A percentile compares a stretch with the other conserved stretches of the same genome.
Evolutionary conservation across 2,888 invertebrate genomes (phyloP).

Genomic region (Cantharis flavilabris): DNA sequence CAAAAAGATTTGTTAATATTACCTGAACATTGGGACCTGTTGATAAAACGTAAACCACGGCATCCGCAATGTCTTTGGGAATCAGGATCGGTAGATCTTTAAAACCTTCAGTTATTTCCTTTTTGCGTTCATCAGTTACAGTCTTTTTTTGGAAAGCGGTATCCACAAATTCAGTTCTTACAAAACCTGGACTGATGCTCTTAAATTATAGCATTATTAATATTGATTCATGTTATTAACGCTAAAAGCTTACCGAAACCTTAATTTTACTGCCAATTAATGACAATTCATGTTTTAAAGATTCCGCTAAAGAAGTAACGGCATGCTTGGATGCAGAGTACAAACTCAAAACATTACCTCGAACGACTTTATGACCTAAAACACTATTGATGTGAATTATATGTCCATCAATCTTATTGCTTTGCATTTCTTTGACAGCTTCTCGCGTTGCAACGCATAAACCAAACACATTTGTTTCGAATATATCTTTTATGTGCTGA

Average conservation of each 20-base stretch:
- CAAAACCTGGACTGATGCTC: constrained; percentile 4
- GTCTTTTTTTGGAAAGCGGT: background rate
- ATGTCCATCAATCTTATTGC: constrained; percentile 4
- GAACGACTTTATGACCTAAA: constrained; percentile 9
- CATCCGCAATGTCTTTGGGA: background rate
- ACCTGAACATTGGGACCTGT: background rate
- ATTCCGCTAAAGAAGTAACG: background rate
- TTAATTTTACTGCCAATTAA: background rate
- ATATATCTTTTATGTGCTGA: constrained; percentile 8
- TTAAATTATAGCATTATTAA: background rate
- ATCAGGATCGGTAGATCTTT: background rate
- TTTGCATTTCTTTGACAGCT: constrained; percentile 15
- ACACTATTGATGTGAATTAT: constrained; percentile 24
- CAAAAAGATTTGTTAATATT: background rate
- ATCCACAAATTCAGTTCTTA: background rate
- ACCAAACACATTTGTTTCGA: constrained; percentile 21
- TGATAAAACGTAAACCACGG: background rate
- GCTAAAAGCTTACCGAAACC: background rate
- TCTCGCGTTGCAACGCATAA: constrained; percentile 22
- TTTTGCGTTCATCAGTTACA: background rate
- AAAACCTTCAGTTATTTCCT: background rate
- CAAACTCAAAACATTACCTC: background rate
- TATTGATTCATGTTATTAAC: background rate
- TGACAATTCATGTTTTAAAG: background rate
- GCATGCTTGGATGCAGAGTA: constrained; percentile 2